Base-by-base conservation (phyloP, 2,888 invertebrate species). In the Formica aserva region DNA sequence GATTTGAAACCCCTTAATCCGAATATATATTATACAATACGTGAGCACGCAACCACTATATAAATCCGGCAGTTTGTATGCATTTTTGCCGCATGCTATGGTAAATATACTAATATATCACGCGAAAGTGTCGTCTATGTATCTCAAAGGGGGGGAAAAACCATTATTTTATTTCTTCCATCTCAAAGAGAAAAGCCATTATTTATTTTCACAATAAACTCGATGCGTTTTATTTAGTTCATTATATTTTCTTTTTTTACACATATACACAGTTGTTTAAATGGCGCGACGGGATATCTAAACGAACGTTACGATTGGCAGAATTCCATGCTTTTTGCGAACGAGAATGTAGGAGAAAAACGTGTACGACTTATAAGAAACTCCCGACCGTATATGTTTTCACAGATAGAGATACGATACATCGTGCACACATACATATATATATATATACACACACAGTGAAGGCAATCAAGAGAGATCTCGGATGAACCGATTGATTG, bases 401-500 rank as follows among this genome's bases (percentile, higher is more conserved):
- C 60, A n/a, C 38, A 52, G 45, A 78, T 60, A 69, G 4, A 45
- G 60, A 71, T 69, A 60, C 55, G 60, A 77, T 77, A 77, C 69
- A 78, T 35, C 29, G 29, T 41, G 18, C 55, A 18, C 18, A 29
- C 60, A 13, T 29, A 60, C 26, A 29, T 8, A 29, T 6, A 29
- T 8, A 22, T 2, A 38, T 18, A 38, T 0, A 32, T 9, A 18
- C 22, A 65, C 15, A 57, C 38, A 26, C 48, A 32, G 35, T 26
- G 22, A 32, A 41, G 45, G 60, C 60, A 41, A 80, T 80, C 71
- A 60, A 60, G 38, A 60, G 45, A 80, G 71, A 80, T 80, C 78
- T 71, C 45, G 60, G 52, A 69, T 80, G 71, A 80, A 67, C 71
- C 45, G 45, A 80, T 69, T 69, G 78, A 71, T 80, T 67, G 71